Percentiles rank a stretch among this genome's conserved stretches.
phyloP scores from a whole-genome alignment of 2,888 invertebrate species.

The Panzeria rudis region DNA sequence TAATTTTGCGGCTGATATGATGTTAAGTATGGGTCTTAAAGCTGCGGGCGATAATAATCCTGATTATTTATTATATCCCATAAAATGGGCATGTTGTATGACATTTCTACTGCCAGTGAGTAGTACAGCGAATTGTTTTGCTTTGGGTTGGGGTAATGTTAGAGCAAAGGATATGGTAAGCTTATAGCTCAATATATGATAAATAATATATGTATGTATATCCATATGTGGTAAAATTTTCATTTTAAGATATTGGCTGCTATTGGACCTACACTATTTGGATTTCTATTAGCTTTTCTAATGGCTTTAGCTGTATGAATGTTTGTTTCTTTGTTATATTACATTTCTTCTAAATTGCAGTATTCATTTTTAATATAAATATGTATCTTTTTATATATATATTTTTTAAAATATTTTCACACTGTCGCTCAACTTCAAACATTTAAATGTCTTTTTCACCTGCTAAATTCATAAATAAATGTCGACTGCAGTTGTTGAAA shows the following conservation, averaged over 20 bases:
- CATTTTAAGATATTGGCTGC: slow-evolving; percentile 53
- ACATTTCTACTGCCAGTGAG: slow-evolving; percentile 60
- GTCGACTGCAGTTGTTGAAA: slow-evolving; percentile 56
- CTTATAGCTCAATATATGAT: neutral
- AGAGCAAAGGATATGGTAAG: slow-evolving; percentile 58
- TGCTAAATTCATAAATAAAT: slow-evolving; percentile 36
- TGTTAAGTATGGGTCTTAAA: slow-evolving; percentile 26
- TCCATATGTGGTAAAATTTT: no score
- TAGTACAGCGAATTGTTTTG: slow-evolving; percentile 58
- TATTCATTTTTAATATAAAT: neutral
- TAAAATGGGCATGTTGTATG: slow-evolving; percentile 44
- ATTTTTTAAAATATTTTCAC: neutral
- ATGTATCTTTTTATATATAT: neutral
- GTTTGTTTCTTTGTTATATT: neutral
- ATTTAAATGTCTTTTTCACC: neutral
- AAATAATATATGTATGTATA: neutral
- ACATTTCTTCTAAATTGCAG: neutral
- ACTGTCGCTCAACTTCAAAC: neutral
- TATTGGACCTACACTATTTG: slow-evolving; percentile 52
- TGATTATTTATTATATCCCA: slow-evolving; percentile 7
- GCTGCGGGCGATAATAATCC: neutral
- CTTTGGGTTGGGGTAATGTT: slow-evolving; percentile 60
- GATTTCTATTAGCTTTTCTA: slow-evolving; percentile 4
- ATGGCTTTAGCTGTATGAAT: neutral
- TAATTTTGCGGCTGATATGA: slow-evolving; percentile 46